phyloP scores from a whole-genome alignment of 2,797 vertebrate species.

The Lithobates sylvaticus region DNA sequence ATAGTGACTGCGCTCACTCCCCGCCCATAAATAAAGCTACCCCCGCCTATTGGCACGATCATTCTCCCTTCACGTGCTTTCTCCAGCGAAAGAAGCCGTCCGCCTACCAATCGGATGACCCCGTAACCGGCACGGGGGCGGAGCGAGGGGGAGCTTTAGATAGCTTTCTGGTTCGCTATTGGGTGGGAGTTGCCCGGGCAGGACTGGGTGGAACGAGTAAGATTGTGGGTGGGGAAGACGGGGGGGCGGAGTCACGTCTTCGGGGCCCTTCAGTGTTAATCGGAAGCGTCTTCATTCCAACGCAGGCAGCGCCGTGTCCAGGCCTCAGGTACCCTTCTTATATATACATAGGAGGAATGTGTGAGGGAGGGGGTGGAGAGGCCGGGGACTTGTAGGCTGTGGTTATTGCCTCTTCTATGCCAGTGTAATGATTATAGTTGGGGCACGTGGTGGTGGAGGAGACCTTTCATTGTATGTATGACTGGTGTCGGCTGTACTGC shows the following conservation, averaged over 20 bases:
- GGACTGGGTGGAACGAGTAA: background rate
- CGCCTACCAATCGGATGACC: background rate
- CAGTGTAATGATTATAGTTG: background rate
- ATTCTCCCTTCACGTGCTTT: slow-evolving; percentile 41
- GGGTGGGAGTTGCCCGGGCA: background rate
- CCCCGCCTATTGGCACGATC: background rate
- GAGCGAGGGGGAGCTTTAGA: background rate
- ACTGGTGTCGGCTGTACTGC: background rate
- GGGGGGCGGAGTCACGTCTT: slow-evolving; percentile 20
- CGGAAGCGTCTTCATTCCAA: slow-evolving; percentile 1
- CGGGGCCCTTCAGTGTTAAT: background rate
- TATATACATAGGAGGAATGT: background rate
- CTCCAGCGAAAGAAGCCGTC: background rate
- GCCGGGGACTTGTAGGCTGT: background rate
- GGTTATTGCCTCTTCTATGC: background rate
- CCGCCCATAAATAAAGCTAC: slow-evolving; percentile 16
- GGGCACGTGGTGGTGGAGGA: background rate
- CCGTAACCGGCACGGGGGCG: slow-evolving; percentile 13
- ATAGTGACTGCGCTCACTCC: background rate
- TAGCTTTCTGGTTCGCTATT: background rate
- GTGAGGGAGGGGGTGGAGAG: background rate
- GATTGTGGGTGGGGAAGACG: background rate
- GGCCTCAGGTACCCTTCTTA: background rate
- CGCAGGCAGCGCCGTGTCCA: background rate
- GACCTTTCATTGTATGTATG: background rate